Evolutionary conservation across 2,797 vertebrate species (phyloP).

Genomic region (Lates japonicus): DNA sequence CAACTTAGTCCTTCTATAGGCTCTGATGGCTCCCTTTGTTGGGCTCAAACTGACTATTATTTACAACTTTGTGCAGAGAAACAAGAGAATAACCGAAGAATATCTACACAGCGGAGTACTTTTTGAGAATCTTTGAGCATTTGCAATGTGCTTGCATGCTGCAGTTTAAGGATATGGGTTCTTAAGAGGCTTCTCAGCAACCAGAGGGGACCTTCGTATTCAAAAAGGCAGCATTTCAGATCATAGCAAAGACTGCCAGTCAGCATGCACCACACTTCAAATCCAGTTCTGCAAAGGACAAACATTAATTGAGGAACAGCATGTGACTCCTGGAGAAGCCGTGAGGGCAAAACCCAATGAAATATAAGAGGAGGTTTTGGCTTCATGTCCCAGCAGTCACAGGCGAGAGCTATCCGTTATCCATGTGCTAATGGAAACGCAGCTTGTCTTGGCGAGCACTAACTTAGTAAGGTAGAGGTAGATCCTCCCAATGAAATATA

Average conservation of each 20-base stretch:
- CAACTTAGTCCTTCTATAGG: conserved; percentile 97
- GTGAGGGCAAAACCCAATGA: background rate
- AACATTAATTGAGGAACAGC: background rate
- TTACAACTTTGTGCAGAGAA: conserved; percentile 91
- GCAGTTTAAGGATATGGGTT: conserved; percentile 95
- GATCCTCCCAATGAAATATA: conserved; percentile 99
- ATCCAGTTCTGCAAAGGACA: conserved; percentile 93
- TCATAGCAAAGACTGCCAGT: conserved; percentile 98
- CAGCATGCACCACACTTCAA: conserved; percentile 98
- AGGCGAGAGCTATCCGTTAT: conserved; percentile 99
- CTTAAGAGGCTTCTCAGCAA: conserved; percentile 96
- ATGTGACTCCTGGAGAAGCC: background rate
- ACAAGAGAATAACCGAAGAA: conserved; percentile 79
- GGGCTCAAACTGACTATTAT: conserved; percentile 93
- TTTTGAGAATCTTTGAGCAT: background rate
- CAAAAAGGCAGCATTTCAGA: conserved; percentile 93
- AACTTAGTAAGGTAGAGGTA: conserved; percentile 97
- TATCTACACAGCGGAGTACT: background rate
- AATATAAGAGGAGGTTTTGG: conserved; percentile 96
- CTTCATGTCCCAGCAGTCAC: conserved; percentile 99
- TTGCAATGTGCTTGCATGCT: too few species aligned
- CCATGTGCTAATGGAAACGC: conserved; percentile 99
- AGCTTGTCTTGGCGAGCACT: conserved; percentile 96
- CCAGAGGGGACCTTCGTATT: conserved; percentile 97
- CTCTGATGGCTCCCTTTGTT: conserved; percentile 96